These are phyloP conservation scores for Plutomurus gul DNA, from an alignment of 1,140 invertebrate genomes.

Conservation along the genomic window DNA sequence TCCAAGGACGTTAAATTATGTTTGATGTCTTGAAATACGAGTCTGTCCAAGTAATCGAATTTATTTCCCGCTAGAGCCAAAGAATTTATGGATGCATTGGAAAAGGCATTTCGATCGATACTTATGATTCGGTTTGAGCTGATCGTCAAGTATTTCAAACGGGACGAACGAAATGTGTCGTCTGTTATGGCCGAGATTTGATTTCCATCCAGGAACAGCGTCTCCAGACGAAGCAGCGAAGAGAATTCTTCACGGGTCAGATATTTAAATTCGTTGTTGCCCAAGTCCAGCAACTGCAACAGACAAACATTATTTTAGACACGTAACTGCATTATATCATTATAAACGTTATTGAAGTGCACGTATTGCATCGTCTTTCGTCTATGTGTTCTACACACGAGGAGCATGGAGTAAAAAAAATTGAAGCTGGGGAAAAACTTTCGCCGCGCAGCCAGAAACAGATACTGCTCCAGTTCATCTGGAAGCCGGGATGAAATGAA, in stretches of 20 bases:
- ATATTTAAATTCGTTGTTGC: constrained; percentile 77
- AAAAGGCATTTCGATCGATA: constrained; percentile 59
- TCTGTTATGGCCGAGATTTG: constrained; percentile 69
- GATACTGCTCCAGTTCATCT: no score
- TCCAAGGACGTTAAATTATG: constrained; percentile 46
- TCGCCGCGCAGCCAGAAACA: no score
- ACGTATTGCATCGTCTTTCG: no score
- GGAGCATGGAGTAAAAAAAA: no score
- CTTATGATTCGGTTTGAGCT: constrained; percentile 71
- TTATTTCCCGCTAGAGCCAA: constrained; percentile 58
- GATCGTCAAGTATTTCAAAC: constrained; percentile 63
- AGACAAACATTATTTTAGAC: no score
- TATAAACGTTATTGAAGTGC: no score
- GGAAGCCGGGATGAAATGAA: no score
- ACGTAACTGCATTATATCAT: no score
- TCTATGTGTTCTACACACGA: no score
- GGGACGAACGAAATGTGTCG: constrained; percentile 68
- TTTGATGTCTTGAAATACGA: constrained; percentile 40
- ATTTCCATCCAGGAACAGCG: constrained; percentile 74
- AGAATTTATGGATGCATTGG: constrained; percentile 65
- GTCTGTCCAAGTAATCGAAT: constrained; percentile 51
- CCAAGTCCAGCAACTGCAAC: constrained; percentile 70
- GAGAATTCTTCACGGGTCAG: constrained; percentile 73
- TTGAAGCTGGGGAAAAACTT: no score
- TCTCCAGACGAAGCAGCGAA: constrained; percentile 66